Evolutionary conservation across 2,797 vertebrate genomes (phyloP).

Genomic region (Netta rufina): DNA sequence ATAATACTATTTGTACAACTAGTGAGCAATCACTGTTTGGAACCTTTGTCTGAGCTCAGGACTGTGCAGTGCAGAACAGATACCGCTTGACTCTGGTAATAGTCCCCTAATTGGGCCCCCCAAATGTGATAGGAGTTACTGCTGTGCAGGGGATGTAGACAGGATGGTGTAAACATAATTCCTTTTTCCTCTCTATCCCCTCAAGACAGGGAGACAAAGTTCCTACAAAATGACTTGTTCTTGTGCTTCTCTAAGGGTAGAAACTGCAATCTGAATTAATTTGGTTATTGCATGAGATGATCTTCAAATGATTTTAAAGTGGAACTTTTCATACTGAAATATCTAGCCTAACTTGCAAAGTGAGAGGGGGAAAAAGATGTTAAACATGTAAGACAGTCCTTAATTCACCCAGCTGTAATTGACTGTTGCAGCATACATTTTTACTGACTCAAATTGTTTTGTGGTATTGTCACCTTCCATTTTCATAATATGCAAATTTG

Average conservation of each 20-base stretch:
- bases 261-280: not conserved
- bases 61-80: not conserved
- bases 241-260: not conserved
- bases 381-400: not conserved
- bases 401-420: constrained; percentile 18
- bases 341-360: not conserved
- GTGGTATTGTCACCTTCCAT: constrained; percentile 29
- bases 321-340: not conserved
- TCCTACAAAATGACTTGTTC: not conserved
- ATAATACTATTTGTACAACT: not conserved
- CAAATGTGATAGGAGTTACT: not conserved
- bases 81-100: not conserved
- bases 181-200: not conserved
- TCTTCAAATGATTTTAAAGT: not conserved
- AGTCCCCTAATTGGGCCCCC: not conserved
- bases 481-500: constrained; percentile 33
- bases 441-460: constrained; percentile 25
- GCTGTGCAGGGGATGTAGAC: not conserved
- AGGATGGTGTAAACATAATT: not conserved
- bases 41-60: not conserved
- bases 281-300: not conserved
- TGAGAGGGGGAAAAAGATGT: fast-evolving
- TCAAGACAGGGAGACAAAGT: not conserved
- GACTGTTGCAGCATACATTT: not conserved
- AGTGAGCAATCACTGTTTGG: not conserved